Evolutionary conservation across 2,113 vertebrate genomes (phyloP).

Genomic region (Dipodomys stephensi): DNA sequence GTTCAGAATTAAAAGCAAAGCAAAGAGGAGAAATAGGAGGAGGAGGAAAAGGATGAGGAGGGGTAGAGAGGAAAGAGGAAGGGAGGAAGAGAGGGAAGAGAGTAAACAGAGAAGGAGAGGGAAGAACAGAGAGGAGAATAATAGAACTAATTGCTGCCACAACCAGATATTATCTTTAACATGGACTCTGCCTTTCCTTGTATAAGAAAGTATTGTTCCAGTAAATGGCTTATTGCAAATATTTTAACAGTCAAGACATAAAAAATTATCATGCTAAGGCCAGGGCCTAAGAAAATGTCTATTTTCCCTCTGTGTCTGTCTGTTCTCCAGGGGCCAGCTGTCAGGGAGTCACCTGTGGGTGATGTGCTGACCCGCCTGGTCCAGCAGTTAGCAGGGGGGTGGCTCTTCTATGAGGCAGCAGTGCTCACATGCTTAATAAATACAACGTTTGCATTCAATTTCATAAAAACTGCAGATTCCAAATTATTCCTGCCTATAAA

Average conservation of each 20-base stretch:
- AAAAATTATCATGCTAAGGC: not conserved
- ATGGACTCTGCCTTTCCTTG: not conserved
- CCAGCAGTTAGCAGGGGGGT: no score
- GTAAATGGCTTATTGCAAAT: not conserved
- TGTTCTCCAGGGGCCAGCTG: not conserved
- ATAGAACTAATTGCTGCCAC: no score
- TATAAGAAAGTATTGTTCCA: not conserved
- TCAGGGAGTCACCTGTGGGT: not conserved
- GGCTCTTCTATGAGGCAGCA: not conserved
- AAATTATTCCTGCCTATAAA: not conserved
- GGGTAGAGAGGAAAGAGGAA: no score
- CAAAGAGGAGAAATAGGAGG: no score
- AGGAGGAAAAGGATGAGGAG: not conserved
- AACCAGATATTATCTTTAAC: no score
- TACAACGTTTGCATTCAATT: not conserved
- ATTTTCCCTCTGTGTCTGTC: not conserved
- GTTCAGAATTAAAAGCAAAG: not conserved
- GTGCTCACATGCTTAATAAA: no score
- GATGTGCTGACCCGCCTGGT: no score
- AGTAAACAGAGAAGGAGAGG: not conserved
- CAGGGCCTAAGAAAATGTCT: not conserved
- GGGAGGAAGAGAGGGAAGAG: no score
- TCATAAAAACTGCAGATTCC: not conserved
- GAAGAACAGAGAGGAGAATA: not conserved
- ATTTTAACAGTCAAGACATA: not conserved